Evolutionary conservation across 2,113 vertebrate species (phyloP).

Genomic region (Pelmatolapia mariae): DNA sequence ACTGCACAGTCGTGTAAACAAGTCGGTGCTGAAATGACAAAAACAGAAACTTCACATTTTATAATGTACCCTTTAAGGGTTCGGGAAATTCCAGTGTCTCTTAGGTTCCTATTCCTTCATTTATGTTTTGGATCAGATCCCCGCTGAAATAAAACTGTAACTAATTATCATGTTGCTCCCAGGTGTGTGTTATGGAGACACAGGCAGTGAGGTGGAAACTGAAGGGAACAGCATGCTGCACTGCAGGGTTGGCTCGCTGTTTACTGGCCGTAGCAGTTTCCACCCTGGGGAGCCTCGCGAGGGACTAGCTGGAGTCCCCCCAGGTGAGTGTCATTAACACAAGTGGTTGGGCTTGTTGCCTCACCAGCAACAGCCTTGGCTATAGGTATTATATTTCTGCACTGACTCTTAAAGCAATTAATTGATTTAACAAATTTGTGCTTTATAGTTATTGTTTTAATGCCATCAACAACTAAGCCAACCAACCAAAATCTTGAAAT

Average conservation of each 20-base stretch:
- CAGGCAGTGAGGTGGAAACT: constrained; percentile 67
- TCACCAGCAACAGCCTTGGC: not conserved
- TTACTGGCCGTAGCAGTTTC: constrained; percentile 69
- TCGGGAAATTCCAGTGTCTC: not conserved
- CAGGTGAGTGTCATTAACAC: constrained; percentile 44
- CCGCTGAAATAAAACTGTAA: not conserved
- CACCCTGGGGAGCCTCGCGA: constrained; percentile 66
- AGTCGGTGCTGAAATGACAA: not conserved
- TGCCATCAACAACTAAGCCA: not conserved
- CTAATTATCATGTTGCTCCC: constrained; percentile 5
- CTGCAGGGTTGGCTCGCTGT: constrained; percentile 71
- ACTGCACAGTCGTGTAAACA: not conserved
- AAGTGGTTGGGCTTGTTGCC: not conserved
- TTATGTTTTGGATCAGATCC: not conserved
- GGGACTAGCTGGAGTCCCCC: constrained; percentile 42
- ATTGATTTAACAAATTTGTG: not conserved
- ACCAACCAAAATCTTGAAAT: not conserved
- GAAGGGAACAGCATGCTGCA: constrained; percentile 67
- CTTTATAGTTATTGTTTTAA: not conserved
- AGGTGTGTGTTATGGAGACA: constrained; percentile 76
- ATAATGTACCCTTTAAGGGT: not conserved
- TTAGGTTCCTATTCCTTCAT: not conserved
- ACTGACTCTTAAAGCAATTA: not conserved
- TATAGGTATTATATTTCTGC: not conserved
- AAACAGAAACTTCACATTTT: not conserved